These are phyloP conservation scores for Ectropis grisescens DNA, from an alignment of 1,140 invertebrate genomes.

Conservation along the genomic window DNA sequence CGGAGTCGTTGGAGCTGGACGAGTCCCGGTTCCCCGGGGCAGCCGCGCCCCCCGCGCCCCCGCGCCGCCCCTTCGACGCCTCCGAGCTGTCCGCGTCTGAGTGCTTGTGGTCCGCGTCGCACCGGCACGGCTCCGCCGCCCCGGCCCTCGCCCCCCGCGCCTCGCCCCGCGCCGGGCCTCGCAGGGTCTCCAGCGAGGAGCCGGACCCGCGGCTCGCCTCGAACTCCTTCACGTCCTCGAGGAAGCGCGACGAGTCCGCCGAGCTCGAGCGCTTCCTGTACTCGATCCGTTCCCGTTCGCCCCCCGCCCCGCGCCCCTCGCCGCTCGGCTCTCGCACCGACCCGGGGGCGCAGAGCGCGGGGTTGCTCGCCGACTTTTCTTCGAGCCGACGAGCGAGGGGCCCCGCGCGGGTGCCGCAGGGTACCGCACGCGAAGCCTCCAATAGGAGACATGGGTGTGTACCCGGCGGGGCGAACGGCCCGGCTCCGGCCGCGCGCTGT, in stretches of 20 bases:
- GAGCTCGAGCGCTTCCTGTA: constrained; percentile 76
- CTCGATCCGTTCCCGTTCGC: constrained; percentile 16
- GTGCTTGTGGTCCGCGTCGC: constrained; percentile 28
- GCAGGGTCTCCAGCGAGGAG: constrained; percentile 61
- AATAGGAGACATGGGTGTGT: constrained; percentile 78
- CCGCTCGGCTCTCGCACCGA: constrained; percentile 7
- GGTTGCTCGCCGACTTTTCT: constrained; percentile 77
- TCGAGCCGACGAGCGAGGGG: constrained; percentile 42
- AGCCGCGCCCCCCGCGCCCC: constrained; percentile 62
- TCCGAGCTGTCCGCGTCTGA: constrained; percentile 51
- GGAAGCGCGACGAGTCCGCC: constrained; percentile 77
- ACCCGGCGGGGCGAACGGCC: constrained; percentile 60
- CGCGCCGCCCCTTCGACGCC: constrained; percentile 34
- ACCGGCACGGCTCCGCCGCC: constrained; percentile 25
- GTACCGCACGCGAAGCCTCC: constrained; percentile 51
- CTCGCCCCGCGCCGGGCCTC: constrained; percentile 39
- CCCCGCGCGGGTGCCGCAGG: constrained; percentile 35
- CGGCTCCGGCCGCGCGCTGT: constrained; percentile 24
- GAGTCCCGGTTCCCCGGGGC: constrained; percentile 79
- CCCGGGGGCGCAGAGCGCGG: constrained; percentile 65
- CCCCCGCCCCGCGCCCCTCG: background rate
- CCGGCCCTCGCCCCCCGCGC: no score
- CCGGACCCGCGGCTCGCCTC: constrained; percentile 56
- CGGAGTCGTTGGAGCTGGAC: constrained; percentile 86
- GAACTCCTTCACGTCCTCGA: constrained; percentile 71